These are phyloP conservation scores for Coregonus ussuriensis DNA, from an alignment of 2,797 vertebrate genomes.

Conservation along the genomic window DNA sequence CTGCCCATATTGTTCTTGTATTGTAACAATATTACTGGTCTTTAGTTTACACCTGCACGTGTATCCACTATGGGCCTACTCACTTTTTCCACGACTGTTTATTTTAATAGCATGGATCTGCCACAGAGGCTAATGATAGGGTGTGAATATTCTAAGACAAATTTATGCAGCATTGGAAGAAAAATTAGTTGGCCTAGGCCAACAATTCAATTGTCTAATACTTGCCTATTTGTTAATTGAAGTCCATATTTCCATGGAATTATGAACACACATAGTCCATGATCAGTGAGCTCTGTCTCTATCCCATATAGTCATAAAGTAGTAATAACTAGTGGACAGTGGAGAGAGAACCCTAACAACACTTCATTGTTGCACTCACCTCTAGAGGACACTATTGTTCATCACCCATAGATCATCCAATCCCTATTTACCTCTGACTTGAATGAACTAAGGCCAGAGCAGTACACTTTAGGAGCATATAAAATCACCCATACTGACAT, in stretches of 20 bases:
- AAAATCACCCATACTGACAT: background rate
- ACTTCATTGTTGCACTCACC: slow-evolving; percentile 66
- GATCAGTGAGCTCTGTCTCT: background rate
- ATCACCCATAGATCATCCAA: slow-evolving; percentile 68
- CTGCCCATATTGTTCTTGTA: slow-evolving; percentile 64
- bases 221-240: background rate
- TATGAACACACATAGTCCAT: background rate
- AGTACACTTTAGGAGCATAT: background rate
- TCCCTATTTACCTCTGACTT: slow-evolving; percentile 12
- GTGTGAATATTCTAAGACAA: background rate
- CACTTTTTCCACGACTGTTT: background rate
- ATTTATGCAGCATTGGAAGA: background rate
- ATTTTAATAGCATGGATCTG: background rate
- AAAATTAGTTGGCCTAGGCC: background rate
- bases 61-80: background rate
- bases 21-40: slow-evolving; percentile 47
- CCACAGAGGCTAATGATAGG: background rate
- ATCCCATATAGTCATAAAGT: background rate
- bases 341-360: slow-evolving; percentile 12
- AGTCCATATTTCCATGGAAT: background rate
- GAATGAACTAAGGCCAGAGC: background rate
- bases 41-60: slow-evolving; percentile 38
- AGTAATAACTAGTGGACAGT: background rate
- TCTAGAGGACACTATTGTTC: slow-evolving; percentile 84
- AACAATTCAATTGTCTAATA: no score